Percentiles rank a stretch among this genome's conserved stretches.
Evolutionary conservation across 2,888 invertebrate genomes (phyloP).

Genomic region (Sarcophaga caerulescens): DNA sequence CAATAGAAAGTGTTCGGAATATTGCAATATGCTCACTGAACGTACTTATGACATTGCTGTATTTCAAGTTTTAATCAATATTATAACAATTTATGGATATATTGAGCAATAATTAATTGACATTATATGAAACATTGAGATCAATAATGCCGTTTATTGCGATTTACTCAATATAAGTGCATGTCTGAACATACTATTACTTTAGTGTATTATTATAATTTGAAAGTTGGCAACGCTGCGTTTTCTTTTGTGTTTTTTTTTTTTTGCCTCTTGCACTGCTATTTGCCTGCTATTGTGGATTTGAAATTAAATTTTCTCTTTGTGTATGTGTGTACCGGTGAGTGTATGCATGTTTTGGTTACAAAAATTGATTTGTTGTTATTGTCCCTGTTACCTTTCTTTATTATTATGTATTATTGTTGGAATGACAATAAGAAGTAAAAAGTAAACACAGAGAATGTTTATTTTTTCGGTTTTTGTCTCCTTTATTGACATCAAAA

Average conservation of each 20-base stretch:
- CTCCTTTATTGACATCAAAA: slow-evolving; percentile 42
- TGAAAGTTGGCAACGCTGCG: background rate
- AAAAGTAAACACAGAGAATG: no score
- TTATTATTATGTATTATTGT: slow-evolving; percentile 39
- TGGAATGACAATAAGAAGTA: background rate
- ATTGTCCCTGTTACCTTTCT: slow-evolving; percentile 32
- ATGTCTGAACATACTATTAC: no score
- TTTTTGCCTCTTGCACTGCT: background rate
- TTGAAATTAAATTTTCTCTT: slow-evolving; percentile 67
- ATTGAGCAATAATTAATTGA: no score
- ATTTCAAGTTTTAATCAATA: no score
- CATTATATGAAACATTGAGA: no score
- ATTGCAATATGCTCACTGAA: no score
- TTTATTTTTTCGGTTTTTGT: slow-evolving; percentile 13
- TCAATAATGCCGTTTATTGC: no score
- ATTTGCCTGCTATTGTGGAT: slow-evolving; percentile 40
- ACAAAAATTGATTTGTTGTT: slow-evolving; percentile 46
- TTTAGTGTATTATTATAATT: background rate
- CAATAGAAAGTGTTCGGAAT: no score
- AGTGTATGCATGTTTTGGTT: background rate
- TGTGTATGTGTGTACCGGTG: background rate
- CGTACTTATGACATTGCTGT: no score
- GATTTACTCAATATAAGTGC: no score
- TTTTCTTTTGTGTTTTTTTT: background rate
- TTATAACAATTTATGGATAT: no score